Conservation (phyloP, 2,888 invertebrate genomes). For the Drosophila falleni region DNA sequence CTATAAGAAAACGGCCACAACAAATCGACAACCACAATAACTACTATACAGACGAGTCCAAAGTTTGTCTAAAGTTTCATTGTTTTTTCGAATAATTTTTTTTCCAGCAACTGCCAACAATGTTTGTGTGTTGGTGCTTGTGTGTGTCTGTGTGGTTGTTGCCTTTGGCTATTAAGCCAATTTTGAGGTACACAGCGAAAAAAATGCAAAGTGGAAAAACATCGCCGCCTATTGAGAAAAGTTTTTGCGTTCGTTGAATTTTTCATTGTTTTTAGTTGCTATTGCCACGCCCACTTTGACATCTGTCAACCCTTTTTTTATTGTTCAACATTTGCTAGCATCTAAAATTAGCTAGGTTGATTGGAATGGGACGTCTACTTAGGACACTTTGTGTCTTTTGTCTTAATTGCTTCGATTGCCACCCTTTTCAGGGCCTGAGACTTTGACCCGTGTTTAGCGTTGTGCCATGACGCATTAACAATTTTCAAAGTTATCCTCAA, state of each 20-base stretch:
- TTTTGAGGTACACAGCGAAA: slow-evolving; percentile 54
- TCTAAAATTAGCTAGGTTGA: slow-evolving; percentile 33
- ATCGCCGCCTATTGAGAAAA: slow-evolving; percentile 8
- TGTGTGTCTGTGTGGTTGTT: slow-evolving; percentile 21
- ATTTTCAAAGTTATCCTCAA: slow-evolving; percentile 33
- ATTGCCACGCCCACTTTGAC: slow-evolving; percentile 30
- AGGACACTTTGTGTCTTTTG: slow-evolving; percentile 27
- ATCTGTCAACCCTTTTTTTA: slow-evolving; percentile 54
- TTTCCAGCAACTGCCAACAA: slow-evolving; percentile 30
- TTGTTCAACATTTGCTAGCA: slow-evolving; percentile 33
- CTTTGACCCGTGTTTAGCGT: slow-evolving; percentile 13
- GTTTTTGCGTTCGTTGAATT: slow-evolving; percentile 14
- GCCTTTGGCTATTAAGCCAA: slow-evolving; percentile 66
- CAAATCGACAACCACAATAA: slow-evolving; percentile 17
- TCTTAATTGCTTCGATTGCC: slow-evolving; percentile 48
- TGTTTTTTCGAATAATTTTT: slow-evolving; percentile 19
- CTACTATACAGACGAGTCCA: slow-evolving; percentile 7
- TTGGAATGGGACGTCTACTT: slow-evolving; percentile 3
- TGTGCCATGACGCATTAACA: slow-evolving; percentile 21
- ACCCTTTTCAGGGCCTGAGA: slow-evolving; percentile 9
- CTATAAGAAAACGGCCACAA: slow-evolving; percentile 6
- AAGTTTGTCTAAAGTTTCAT: slow-evolving; percentile 52
- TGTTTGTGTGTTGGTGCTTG: slow-evolving; percentile 25
- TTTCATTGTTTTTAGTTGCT: slow-evolving; percentile 13
- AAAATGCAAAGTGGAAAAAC: slow-evolving; percentile 26